Conservation (phyloP, 1,140 invertebrate species). For the Macrostomum lignano region DNA sequence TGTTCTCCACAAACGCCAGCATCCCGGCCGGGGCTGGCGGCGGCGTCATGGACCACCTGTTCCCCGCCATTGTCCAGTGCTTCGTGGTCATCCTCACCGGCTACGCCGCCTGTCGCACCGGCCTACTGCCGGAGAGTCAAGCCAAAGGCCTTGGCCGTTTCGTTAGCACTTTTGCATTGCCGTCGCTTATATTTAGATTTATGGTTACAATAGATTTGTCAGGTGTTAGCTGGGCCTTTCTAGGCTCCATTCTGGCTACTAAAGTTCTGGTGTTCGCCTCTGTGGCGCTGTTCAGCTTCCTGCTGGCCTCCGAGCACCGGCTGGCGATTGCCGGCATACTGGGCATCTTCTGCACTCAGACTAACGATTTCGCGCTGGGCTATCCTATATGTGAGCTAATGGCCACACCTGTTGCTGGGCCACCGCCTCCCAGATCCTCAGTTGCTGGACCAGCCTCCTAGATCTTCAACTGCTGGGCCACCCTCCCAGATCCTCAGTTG, state of each 20-base stretch:
- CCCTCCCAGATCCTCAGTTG: too few relatives aligned
- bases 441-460: too few relatives aligned
- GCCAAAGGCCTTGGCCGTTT: constrained; percentile 68
- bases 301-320: too few relatives aligned
- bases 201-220: too few relatives aligned
- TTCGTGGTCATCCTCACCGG: constrained; percentile 66
- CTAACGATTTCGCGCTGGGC: constrained; percentile 87
- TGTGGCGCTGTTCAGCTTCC: too few relatives aligned
- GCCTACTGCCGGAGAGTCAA: constrained; percentile 48
- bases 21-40: not conserved
- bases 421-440: too few relatives aligned
- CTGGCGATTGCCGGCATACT: constrained; percentile 59
- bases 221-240: too few relatives aligned
- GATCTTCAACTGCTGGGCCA: too few relatives aligned
- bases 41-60: constrained; percentile 41
- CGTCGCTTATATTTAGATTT: constrained; percentile 62
- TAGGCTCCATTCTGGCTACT: too few relatives aligned
- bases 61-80: constrained; percentile 59
- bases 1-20: too few relatives aligned
- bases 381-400: constrained; percentile 73
- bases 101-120: constrained; percentile 55
- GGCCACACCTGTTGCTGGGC: too few relatives aligned
- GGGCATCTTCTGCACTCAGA: constrained; percentile 78
- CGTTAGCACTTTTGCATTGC: constrained; percentile 66
- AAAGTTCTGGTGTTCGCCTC: too few relatives aligned